phyloP scores from a whole-genome alignment of 2,888 invertebrate species.

The Diplazon laetatorius region DNA sequence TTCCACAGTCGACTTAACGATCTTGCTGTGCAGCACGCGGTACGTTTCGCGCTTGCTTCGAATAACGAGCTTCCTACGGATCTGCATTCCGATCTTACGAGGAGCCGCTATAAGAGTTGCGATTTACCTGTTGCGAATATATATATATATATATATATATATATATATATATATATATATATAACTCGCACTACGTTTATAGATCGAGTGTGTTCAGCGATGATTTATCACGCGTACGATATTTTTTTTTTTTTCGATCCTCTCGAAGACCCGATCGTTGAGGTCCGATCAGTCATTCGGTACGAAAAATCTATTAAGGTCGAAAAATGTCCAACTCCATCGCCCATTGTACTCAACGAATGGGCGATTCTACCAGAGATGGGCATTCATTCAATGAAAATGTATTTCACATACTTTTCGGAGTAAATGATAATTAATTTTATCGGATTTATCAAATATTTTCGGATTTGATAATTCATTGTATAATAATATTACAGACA shows the following conservation, averaged over 20 bases:
- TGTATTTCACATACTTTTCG: too few relatives aligned
- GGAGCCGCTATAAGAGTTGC: conserved; percentile 33
- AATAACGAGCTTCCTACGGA: conserved; percentile 67
- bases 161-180: too few relatives aligned
- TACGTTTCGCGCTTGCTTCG: conserved; percentile 54
- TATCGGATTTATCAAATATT: too few relatives aligned
- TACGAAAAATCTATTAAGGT: too few relatives aligned
- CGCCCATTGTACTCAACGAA: too few relatives aligned
- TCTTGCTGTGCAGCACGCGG: conserved; percentile 53
- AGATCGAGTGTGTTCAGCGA: not conserved
- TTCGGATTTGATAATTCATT: too few relatives aligned
- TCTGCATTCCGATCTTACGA: conserved; percentile 66
- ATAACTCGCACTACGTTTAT: not conserved
- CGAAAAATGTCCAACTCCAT: too few relatives aligned
- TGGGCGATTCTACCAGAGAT: too few relatives aligned
- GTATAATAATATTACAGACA: too few relatives aligned
- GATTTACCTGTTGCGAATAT: conserved; percentile 46
- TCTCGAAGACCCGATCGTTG: not conserved
- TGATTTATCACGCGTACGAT: not conserved
- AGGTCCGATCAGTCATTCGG: not conserved
- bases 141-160: not conserved
- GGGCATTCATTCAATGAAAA: too few relatives aligned
- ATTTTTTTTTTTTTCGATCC: not conserved
- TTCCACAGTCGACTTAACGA: conserved; percentile 57
- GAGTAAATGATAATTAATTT: too few relatives aligned